Base-by-base conservation (phyloP, 1,140 invertebrate genomes). In the Andrena cerasifolii region DNA sequence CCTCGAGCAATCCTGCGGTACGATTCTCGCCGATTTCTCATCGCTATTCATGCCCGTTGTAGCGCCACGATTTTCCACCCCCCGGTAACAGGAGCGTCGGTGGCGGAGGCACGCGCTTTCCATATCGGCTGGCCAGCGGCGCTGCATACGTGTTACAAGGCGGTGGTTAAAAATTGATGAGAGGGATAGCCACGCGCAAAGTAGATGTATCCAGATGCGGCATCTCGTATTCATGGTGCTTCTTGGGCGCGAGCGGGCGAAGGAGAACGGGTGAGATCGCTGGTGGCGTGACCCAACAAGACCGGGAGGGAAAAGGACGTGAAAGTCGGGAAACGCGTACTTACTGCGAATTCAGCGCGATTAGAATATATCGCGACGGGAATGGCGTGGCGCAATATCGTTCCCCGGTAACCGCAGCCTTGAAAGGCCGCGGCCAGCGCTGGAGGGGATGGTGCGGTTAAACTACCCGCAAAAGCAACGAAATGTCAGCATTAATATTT, bases 151-250 rank as follows among this genome's bases (percentile, higher is more conserved):
- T 85, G 85, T 84, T 89, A 85, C 88, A 82, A 54, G 86, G 78
- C 79, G 83, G 86, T 86, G 88, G 85, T 92, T 91, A 92, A 92
- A 92, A 92, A 92, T 93, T 93, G 90, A 93, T 92, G 90, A 86
- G 84, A 85, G 85, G 89, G 85, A 81, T 61, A 80, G 84, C 83
- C 86, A 88, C 89, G 86, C 85, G 89, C 91, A 90, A 92, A 90
- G 91, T 90, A 90, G 91, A 92, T 92, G 82, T 85, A 85, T 82
- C 92, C 89, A 89, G 89, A 91, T 86, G 85, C 83, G 76, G 75
- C 91, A 92, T 93, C 84, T 91, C 49, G 92, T 92, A 93, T 93
- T 93, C 92, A 93, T 93, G 88, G 83, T 90, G 86, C 49, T 74
- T 33, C 63, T 82, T 80, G 71, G 70, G 3, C 5, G 3, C 33